Base-by-base conservation (phyloP, 2,113 vertebrate genomes). In the Oxygymnocypris stewartii region DNA sequence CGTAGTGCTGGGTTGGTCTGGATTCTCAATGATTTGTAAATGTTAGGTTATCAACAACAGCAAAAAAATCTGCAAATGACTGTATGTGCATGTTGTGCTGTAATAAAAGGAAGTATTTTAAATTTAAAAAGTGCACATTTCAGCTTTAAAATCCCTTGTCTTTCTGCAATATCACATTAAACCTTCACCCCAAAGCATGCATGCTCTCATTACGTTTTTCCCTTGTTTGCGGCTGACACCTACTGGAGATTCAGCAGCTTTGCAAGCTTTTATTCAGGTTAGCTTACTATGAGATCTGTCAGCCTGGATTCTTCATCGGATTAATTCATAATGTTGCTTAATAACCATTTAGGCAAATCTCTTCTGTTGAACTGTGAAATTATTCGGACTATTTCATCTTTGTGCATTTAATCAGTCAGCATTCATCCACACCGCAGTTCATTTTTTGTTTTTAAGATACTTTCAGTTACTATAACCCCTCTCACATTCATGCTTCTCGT, bases 191-290 rank as follows among this genome's bases (percentile, higher is more conserved):
- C 23, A 59, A 11, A 13, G 35, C 31, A 79, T 16, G 11, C 18
- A 16, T 49, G 1, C 6, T 44, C 57, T 65, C 35, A 8, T 18
- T 61, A 23, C 3, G 59, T 0, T 40, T 18, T 13, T 44, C 31
- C 6, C 13, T 79, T 47, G 85, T 42, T 82, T 81, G 23, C 47
- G 12, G 75, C 5, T 89, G 91, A 85, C 91, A 88, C 86, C 91
- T 90, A 82, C 79, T 90, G 89, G 88, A 54, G 28, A 35, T 18
- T 28, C 23, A 40, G 59, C 35, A 4, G 11, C 31, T 79, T 61
- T 87, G 69, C 83, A 88, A 4, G 35, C 10, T 14, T 23, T 28
- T 44, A 10, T 59, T 84, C 23, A 14, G 12, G 12, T 14, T n/a
- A 23, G 57, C 37, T 47, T 6, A 31, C 16, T 31, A 23, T 23